Evolutionary conservation across 1,140 invertebrate species (phyloP), one percentile per base, ranked within the genome.

Genomic region (Bombus turneri): DNA sequence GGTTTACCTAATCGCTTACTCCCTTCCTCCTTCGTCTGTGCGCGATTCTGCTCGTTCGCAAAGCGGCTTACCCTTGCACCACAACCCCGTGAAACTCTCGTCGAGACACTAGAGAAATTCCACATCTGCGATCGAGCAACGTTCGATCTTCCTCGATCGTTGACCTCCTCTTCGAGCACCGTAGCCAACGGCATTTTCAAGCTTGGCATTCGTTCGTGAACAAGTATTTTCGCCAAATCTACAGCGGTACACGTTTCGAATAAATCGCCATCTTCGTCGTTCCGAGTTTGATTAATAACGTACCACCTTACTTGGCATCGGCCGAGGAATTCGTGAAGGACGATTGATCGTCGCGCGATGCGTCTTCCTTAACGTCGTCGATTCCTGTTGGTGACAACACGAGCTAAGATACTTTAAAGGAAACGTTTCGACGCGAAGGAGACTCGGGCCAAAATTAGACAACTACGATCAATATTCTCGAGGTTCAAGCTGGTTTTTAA

Each of bases 1-100:
- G 94, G 94, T 94, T 95, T 95, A 95, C 94, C 94, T 95, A 95
- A 95, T 95, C 94, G 94, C 92, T 92, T 92, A 88, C 92, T 91
- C 90, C 81, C 89, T 87, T 88, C 91, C 89, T 89, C 87, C 88
- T 85, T 81, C 87, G 85, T 88, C 88, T 64, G 69, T 84, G 37
- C 86, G 87, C 88, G 89, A 93, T 93, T 92, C 92, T 91, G 91
- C 85, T 92, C 92, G 92, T 92, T 92, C 92, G 91, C 90, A 95
- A 95, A 95, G 93, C 94, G 92, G 94, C 94, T 95, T 95, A 95
- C 91, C 92, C 92, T 92, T 94, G 93, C 93, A 93, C 88, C 93
- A 92, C 86, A 88, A 85, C 78, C 74, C 62, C 73, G 31, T 37
- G 57, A 31, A n/a, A n/a, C 34, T 37, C 47, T 84, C 77, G 66